These are phyloP conservation scores for Cydia amplana DNA, from an alignment of 1,140 invertebrate species.

Conservation along the genomic window DNA sequence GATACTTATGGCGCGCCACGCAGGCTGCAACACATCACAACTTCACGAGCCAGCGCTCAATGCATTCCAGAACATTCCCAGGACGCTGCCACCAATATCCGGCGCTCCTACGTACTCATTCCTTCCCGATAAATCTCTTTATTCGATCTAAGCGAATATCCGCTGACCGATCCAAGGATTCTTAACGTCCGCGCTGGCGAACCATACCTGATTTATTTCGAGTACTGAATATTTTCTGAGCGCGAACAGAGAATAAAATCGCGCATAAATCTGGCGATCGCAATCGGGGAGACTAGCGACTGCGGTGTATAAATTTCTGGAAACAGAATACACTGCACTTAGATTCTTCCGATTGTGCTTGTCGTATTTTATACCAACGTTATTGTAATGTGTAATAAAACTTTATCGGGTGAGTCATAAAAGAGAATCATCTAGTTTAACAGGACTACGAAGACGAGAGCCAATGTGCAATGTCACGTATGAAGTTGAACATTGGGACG, in stretches of 20 bases:
- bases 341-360: constrained; percentile 56
- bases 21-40: constrained; percentile 52
- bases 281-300: constrained; percentile 45
- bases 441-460: constrained; percentile 42
- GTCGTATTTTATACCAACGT: constrained; percentile 59
- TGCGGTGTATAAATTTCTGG: constrained; percentile 44
- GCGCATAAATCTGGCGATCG: constrained; percentile 52
- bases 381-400: constrained; percentile 65
- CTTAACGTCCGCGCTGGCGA: constrained; percentile 47
- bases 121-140: constrained; percentile 50
- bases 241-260: constrained; percentile 39
- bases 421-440: constrained; percentile 50
- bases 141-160: constrained; percentile 43
- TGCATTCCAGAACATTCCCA: constrained; percentile 50
- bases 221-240: constrained; percentile 46
- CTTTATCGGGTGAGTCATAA: constrained; percentile 59
- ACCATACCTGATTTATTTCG: constrained; percentile 55
- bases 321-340: constrained; percentile 39
- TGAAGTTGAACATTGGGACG: constrained; percentile 18
- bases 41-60: constrained; percentile 40
- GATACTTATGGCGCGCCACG: constrained; percentile 47
- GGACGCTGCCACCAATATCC: constrained; percentile 39
- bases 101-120: constrained; percentile 39
- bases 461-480: constrained; percentile 38
- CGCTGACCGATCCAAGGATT: constrained; percentile 47